These are phyloP conservation scores for Ceyx erithaca DNA, from an alignment of 2,797 vertebrate species.

Conservation along the genomic window DNA sequence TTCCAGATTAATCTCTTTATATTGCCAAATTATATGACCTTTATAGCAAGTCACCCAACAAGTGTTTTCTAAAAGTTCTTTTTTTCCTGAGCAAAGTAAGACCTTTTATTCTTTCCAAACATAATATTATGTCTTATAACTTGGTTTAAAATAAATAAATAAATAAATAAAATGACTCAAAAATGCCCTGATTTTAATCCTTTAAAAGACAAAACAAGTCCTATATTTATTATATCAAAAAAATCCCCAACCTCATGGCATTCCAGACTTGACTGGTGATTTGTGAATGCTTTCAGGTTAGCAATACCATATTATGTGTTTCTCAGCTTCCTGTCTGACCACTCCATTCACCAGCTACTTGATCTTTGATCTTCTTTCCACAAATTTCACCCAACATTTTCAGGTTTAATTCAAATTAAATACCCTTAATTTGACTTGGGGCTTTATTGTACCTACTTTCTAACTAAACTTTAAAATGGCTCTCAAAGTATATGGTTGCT, in stretches of 20 bases:
- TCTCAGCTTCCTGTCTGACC: slow-evolving; percentile 16
- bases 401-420: background rate
- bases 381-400: background rate
- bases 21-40: slow-evolving; percentile 21
- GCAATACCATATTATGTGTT: background rate
- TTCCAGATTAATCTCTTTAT: slow-evolving; percentile 25
- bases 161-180: background rate
- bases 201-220: slow-evolving; percentile 33
- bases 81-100: background rate
- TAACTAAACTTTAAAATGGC: background rate
- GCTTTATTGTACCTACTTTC: background rate
- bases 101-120: slow-evolving; percentile 47
- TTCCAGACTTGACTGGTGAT: slow-evolving; percentile 37
- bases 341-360: background rate
- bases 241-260: slow-evolving; percentile 14
- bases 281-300: slow-evolving; percentile 29
- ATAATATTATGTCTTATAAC: slow-evolving; percentile 19
- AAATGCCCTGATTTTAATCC: background rate
- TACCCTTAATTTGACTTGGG: background rate
- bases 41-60: slow-evolving; percentile 20
- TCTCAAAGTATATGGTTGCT: background rate
- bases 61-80: slow-evolving; percentile 22
- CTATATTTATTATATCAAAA: slow-evolving; percentile 40
- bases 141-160: background rate
- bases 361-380: slow-evolving; percentile 30